Evolutionary conservation across 2,888 invertebrate species (phyloP).

Genomic region (Tryphoninae sp.): DNA sequence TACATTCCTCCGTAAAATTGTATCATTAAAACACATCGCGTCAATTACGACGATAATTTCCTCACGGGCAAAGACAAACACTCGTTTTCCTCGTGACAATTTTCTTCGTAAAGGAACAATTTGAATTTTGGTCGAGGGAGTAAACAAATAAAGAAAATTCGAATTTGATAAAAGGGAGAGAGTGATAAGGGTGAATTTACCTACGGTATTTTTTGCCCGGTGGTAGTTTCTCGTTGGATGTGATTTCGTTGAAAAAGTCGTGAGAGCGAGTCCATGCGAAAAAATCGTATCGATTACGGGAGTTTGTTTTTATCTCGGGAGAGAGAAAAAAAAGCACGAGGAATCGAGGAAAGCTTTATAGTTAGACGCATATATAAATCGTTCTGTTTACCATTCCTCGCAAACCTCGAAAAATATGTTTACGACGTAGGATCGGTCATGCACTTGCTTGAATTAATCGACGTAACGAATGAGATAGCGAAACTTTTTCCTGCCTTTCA

Average conservation of each 20-base stretch:
- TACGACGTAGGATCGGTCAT: conserved; percentile 46
- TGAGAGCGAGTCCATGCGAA: conserved; percentile 24
- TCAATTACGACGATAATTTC: too few species aligned
- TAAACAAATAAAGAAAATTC: too few species aligned
- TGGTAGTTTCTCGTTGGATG: neutral
- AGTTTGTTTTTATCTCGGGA: conserved; percentile 10
- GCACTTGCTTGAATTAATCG: conserved; percentile 32
- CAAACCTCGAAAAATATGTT: conserved; percentile 57
- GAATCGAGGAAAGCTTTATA: conserved; percentile 16
- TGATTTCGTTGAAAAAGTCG: conserved; percentile 34
- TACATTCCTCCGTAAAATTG: too few species aligned
- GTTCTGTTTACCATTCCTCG: conserved; percentile 52
- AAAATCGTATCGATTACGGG: conserved; percentile 48
- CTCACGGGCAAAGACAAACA: too few species aligned
- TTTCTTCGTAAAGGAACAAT: too few species aligned
- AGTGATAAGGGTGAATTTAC: conserved; percentile 24
- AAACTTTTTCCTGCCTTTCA: neutral
- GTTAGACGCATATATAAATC: neutral
- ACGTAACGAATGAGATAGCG: conserved; percentile 14
- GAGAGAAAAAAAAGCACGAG: neutral
- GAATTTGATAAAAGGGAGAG: too few species aligned
- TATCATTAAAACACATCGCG: too few species aligned
- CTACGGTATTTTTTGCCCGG: conserved; percentile 2
- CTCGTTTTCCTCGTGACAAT: too few species aligned
- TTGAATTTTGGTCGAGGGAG: too few species aligned